These are phyloP conservation scores for Paracyclopina nana DNA, from an alignment of 1,140 invertebrate genomes.

Conservation along the genomic window DNA sequence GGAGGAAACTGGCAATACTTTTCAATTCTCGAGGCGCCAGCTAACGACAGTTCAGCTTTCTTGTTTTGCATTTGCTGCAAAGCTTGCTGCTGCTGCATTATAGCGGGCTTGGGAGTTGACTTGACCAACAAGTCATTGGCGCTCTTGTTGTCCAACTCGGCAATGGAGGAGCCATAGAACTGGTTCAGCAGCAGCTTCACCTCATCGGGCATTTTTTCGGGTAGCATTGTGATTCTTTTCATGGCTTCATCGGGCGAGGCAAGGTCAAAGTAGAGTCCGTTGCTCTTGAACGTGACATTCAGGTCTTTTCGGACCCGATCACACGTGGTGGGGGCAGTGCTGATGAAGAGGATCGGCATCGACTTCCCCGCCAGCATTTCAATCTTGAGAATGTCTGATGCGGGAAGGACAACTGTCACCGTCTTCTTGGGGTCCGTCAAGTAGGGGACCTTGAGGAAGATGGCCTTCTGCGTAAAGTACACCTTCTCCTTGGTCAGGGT, in stretches of 20 bases:
- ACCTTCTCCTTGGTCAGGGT: conserved; percentile 42
- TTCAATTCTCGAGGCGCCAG: conserved; percentile 28
- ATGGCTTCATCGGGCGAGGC: conserved; percentile 42
- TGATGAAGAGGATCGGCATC: conserved; percentile 54
- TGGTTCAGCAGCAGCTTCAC: conserved; percentile 41
- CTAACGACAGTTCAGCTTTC: neutral
- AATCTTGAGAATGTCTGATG: conserved; percentile 39
- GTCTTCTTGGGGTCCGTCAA: conserved; percentile 20
- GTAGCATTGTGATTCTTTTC: conserved; percentile 52
- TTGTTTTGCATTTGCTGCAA: conserved; percentile 14
- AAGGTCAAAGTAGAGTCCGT: conserved; percentile 34
- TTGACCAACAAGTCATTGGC: conserved; percentile 58
- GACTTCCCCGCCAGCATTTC: conserved; percentile 47
- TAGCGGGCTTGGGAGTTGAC: conserved; percentile 37
- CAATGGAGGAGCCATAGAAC: conserved; percentile 36
- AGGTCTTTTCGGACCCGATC: conserved; percentile 42
- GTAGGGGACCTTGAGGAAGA: conserved; percentile 43
- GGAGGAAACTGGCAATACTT: conserved; percentile 20
- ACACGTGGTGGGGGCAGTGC: conserved; percentile 41
- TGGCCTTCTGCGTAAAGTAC: conserved; percentile 38
- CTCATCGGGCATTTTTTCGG: conserved; percentile 42
- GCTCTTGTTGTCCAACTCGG: conserved; percentile 47
- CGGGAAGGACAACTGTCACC: conserved; percentile 36
- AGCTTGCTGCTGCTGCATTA: neutral
- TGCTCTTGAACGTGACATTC: conserved; percentile 35